Evolutionary conservation across 2,888 invertebrate genomes (phyloP).

Genomic region (Atherix ibis): DNA sequence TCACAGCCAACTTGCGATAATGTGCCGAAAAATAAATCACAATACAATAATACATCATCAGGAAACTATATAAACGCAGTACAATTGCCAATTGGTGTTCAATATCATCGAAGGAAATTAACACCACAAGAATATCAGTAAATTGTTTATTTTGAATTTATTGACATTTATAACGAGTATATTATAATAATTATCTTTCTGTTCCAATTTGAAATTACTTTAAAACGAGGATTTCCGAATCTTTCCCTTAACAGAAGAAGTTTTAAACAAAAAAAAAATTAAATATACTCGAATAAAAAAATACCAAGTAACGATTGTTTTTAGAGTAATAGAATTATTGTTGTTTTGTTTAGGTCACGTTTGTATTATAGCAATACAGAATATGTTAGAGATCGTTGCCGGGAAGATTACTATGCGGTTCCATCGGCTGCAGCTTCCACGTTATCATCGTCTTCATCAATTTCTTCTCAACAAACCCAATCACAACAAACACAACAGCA

Average conservation of each 20-base stretch:
- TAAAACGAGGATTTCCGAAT: too few relatives aligned
- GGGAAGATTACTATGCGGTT: conserved; percentile 26
- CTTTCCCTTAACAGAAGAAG: too few relatives aligned
- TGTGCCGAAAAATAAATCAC: conserved; percentile 16
- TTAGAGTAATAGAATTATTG: neutral
- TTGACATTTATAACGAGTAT: too few relatives aligned
- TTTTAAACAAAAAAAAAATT: too few relatives aligned
- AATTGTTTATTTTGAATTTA: too few relatives aligned
- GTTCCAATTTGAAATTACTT: too few relatives aligned
- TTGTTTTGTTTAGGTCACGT: conserved; percentile 21
- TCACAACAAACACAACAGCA: conserved; percentile 15
- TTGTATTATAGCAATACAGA: conserved; percentile 28
- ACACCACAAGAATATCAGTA: conserved; percentile 31
- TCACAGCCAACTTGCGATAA: conserved; percentile 11
- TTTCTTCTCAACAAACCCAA: conserved; percentile 15
- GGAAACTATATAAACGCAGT: conserved; percentile 31
- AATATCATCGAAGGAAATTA: conserved; percentile 30
- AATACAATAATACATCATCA: conserved; percentile 16
- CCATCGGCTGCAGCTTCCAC: conserved; percentile 18
- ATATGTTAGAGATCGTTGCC: conserved; percentile 22
- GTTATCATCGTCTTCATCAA: conserved; percentile 12
- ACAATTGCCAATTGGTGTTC: conserved; percentile 28
- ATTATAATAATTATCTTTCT: too few relatives aligned
- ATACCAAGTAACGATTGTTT: neutral
- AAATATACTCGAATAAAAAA: neutral